Base-by-base conservation (phyloP, 2,888 invertebrate genomes). In the Agriopis aurantiaria region DNA sequence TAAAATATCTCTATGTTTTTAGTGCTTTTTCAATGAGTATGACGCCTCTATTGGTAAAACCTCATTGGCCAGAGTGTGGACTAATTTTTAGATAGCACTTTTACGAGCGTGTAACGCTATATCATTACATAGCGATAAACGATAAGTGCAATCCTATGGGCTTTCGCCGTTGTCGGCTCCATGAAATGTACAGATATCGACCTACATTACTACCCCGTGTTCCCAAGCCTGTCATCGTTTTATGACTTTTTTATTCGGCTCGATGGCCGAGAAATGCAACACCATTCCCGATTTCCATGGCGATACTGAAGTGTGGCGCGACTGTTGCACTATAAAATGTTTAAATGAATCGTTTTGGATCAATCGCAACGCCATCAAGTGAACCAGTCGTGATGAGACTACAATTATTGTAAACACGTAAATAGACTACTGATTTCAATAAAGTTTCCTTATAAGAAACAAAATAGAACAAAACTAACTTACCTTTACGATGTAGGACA, bases 181-280 rank as follows among this genome's bases (percentile, higher is more conserved):
- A 90, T 91, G 91, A 90, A 90, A 89, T 86, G 87, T 82, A 80
- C 82, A 81, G 88, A 87, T 89, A 91, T 87, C 88, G 87, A 85
- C 85, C 88, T 86, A 88, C 87, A 88, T 89, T 88, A 88, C 89
- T 78, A 84, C 83, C 87, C 89, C 80, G 85, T 89, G 87, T 93
- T 93, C 93, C 91, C 93, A 92, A 90, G 91, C 91, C 82, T 88
- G 92, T 89, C 90, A 89, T 89, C 86, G 84, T 86, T 93, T 93
- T 93, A 93, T 91, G 88, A 89, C 92, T 90, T 92, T 93, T 93
- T 93, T 92, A 93, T 93, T 91, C 86, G 87, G 85, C 85, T 87
- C 88, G 88, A 88, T 91, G 86, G 86, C 84, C 79, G 84, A 89
- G 91, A 92, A 91, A 93, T 89, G 91, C 91, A 91, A 91, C 84